These are phyloP conservation scores for Lobophora halterata DNA, from an alignment of 2,888 invertebrate species.

Conservation along the genomic window DNA sequence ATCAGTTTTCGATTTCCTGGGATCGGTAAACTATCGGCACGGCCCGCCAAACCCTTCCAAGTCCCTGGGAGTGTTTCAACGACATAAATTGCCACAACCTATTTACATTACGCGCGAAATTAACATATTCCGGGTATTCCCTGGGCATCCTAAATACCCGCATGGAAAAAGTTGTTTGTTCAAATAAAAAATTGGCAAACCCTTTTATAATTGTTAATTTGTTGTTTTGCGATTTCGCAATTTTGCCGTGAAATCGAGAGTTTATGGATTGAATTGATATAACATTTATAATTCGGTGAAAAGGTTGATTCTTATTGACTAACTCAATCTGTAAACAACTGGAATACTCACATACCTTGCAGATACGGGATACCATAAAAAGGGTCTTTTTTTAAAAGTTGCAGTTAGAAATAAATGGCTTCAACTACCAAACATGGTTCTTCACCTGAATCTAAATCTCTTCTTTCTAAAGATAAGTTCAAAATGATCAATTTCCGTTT, in stretches of 20 bases:
- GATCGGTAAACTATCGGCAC: conserved; percentile 38
- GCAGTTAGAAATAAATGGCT: too few relatives aligned
- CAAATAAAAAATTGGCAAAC: conserved; percentile 20
- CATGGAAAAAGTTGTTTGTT: conserved; percentile 28
- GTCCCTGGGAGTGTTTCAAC: conserved; percentile 63
- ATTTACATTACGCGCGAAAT: conserved; percentile 72
- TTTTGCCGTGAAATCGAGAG: conserved; percentile 1
- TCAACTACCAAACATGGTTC: too few relatives aligned
- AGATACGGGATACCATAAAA: too few relatives aligned
- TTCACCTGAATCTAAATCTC: too few relatives aligned
- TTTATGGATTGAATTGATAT: conserved; percentile 7
- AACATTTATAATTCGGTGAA: too few relatives aligned
- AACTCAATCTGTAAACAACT: too few relatives aligned
- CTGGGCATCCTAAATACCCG: conserved; percentile 58
- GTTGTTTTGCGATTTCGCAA: too few relatives aligned
- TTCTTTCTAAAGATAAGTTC: too few relatives aligned
- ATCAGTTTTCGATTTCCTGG: conserved; percentile 48
- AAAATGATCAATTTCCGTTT: too few relatives aligned
- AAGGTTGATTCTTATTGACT: too few relatives aligned
- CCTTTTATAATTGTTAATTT: conserved; percentile 25
- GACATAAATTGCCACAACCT: conserved; percentile 70
- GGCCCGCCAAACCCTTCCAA: conserved; percentile 36
- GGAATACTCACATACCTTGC: too few relatives aligned
- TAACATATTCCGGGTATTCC: conserved; percentile 69
- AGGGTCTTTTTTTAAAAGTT: too few relatives aligned